phyloP scores from a whole-genome alignment of 2,113 vertebrate species.

The Semnornis frantzii region DNA sequence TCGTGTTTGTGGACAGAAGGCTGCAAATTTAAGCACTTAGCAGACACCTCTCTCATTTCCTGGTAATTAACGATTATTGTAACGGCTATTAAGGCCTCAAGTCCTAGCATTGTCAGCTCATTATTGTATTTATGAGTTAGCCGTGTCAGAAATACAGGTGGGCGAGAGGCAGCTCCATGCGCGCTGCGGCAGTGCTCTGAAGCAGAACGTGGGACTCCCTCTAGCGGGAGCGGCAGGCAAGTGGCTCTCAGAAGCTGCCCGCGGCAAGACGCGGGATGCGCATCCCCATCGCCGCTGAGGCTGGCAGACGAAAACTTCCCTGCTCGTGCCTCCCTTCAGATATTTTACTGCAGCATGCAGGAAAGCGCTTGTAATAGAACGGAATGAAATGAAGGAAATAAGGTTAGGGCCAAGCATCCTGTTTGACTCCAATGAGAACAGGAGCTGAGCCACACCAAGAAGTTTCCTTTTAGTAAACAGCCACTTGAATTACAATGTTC shows the following conservation, averaged over 20 bases:
- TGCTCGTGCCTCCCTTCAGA: background rate
- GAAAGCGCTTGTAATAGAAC: slow-evolving; percentile 77
- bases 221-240: slow-evolving; percentile 70
- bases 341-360: slow-evolving; percentile 76
- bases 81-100: slow-evolving; percentile 33
- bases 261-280: background rate
- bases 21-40: slow-evolving; percentile 48
- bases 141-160: slow-evolving; percentile 44
- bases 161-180: slow-evolving; percentile 11
- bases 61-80: slow-evolving; percentile 59
- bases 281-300: background rate
- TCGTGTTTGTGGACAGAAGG: slow-evolving; percentile 49
- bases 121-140: slow-evolving; percentile 50
- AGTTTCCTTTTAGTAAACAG: slow-evolving; percentile 39
- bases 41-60: slow-evolving; percentile 52
- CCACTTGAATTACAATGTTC: background rate
- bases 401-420: slow-evolving; percentile 76
- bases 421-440: slow-evolving; percentile 67
- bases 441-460: slow-evolving; percentile 9
- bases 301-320: background rate
- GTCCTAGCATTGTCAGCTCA: background rate
- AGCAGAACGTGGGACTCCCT: slow-evolving; percentile 64
- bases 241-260: background rate
- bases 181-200: background rate
- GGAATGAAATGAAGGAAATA: slow-evolving; percentile 80